Evolutionary conservation across 2,888 invertebrate genomes (phyloP).

Genomic region (Tridacna crocea): DNA sequence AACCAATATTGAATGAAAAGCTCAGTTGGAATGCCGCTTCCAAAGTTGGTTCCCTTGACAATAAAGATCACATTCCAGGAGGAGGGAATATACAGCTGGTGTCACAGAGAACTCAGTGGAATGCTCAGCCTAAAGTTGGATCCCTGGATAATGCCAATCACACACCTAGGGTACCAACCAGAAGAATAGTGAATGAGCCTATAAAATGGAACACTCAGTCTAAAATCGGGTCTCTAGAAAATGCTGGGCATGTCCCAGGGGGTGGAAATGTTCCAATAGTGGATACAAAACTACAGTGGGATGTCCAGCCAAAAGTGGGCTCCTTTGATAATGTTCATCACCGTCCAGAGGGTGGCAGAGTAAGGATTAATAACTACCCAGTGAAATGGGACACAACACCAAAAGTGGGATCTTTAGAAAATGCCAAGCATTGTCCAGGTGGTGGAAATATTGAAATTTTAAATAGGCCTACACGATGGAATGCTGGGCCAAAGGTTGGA

Average conservation of each 20-base stretch:
- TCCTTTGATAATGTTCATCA: constrained; percentile 72
- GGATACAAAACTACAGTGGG: constrained; percentile 68
- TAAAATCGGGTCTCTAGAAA: constrained; percentile 72
- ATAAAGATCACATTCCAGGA: constrained; percentile 52
- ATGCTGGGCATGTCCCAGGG: constrained; percentile 61
- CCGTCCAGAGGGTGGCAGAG: constrained; percentile 69
- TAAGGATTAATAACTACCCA: constrained; percentile 54
- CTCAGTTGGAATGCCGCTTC: constrained; percentile 89
- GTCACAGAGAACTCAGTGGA: constrained; percentile 64
- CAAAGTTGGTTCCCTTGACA: constrained; percentile 90
- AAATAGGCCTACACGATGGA: constrained; percentile 67
- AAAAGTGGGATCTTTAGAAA: constrained; percentile 73
- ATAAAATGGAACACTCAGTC: constrained; percentile 56
- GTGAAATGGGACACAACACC: constrained; percentile 46
- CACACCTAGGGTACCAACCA: constrained; percentile 68
- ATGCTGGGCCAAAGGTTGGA: constrained; percentile 67
- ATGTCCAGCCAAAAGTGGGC: constrained; percentile 67
- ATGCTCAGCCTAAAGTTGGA: constrained; percentile 71
- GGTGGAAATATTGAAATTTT: constrained; percentile 68
- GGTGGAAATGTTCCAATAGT: constrained; percentile 67
- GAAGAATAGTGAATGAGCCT: constrained; percentile 50
- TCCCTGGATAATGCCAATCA: constrained; percentile 74
- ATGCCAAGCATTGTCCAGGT: constrained; percentile 65
- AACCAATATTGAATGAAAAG: constrained; percentile 60
- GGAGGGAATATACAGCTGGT: constrained; percentile 61